These are phyloP conservation scores for Gadopsis marmoratus DNA, from an alignment of 2,797 vertebrate species.

Conservation along the genomic window DNA sequence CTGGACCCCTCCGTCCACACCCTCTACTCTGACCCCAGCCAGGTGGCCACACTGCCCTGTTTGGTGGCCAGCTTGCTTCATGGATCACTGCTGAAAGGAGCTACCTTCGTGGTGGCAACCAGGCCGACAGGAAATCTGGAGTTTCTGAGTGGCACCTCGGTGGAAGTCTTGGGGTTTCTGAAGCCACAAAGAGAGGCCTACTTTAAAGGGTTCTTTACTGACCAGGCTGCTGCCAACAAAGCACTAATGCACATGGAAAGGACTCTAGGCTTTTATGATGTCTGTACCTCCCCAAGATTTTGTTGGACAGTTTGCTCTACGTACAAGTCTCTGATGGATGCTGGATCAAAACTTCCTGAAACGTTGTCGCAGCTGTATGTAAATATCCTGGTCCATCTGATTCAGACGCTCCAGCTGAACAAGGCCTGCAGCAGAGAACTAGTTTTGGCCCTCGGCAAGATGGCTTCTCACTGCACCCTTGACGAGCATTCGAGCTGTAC, in stretches of 20 bases:
- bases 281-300: constrained; percentile 80
- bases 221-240: constrained; percentile 50
- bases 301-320: constrained; percentile 84
- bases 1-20: constrained; percentile 52
- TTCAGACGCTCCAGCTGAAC: constrained; percentile 41
- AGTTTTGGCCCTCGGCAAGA: constrained; percentile 71
- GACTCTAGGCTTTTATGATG: constrained; percentile 77
- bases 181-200: constrained; percentile 77
- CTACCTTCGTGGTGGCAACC: constrained; percentile 76
- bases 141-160: constrained; percentile 43
- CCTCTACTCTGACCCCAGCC: constrained; percentile 59
- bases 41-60: constrained; percentile 45
- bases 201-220: constrained; percentile 73
- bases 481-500: constrained; percentile 46
- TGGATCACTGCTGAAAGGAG: constrained; percentile 79
- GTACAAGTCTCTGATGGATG: constrained; percentile 66
- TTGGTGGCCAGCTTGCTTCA: constrained; percentile 81
- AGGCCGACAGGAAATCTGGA: constrained; percentile 37
- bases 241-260: constrained; percentile 74
- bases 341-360: constrained; percentile 69
- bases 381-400: constrained; percentile 64
- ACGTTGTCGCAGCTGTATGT: constrained; percentile 82
- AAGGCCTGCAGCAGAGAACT: constrained; percentile 49
- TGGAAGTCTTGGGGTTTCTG: constrained; percentile 81
- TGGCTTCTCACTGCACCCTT: constrained; percentile 69